Conservation (phyloP, 35 echinoderm and acorn worm genomes). For the Ophiothrix spiculata region DNA sequence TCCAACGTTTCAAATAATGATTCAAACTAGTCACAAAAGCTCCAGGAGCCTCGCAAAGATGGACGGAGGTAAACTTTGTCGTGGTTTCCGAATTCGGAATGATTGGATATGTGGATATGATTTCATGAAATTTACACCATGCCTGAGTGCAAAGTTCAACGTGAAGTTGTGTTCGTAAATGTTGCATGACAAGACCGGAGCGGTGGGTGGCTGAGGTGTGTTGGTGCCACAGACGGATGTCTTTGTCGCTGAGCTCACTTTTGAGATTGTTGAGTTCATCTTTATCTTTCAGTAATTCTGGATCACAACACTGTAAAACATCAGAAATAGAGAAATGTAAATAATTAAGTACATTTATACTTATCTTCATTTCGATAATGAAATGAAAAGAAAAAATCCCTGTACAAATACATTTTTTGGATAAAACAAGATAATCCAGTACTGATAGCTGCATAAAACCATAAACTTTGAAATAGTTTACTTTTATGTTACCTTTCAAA, state of each 20-base stretch:
- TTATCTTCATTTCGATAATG: too few species aligned
- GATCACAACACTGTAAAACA: conserved; percentile 33
- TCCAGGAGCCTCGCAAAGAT: conserved; percentile 95
- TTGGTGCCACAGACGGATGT: conserved; percentile 72
- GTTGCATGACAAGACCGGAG: conserved; percentile 40
- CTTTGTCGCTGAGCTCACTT: conserved; percentile 78
- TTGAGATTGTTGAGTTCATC: conserved; percentile 63
- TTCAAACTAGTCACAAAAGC: conserved; percentile 93
- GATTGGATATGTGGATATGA: conserved; percentile 32
- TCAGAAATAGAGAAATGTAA: background rate
- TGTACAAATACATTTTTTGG: background rate
- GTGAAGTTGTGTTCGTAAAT: conserved; percentile 19
- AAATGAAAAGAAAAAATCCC: background rate
- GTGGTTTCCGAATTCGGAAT: background rate
- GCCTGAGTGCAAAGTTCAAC: conserved; percentile 91
- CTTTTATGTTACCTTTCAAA: background rate
- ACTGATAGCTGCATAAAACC: background rate
- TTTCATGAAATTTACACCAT: conserved; percentile 96
- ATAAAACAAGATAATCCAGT: background rate
- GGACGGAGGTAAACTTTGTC: conserved; percentile 37
- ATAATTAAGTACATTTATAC: background rate
- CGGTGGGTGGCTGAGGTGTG: conserved; percentile 82
- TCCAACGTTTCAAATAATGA: conserved; percentile 65
- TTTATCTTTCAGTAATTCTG: conserved; percentile 40
- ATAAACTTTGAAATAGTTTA: background rate